Conservation (phyloP, 2,113 vertebrate genomes). For the Rhadina sibilatrix region DNA sequence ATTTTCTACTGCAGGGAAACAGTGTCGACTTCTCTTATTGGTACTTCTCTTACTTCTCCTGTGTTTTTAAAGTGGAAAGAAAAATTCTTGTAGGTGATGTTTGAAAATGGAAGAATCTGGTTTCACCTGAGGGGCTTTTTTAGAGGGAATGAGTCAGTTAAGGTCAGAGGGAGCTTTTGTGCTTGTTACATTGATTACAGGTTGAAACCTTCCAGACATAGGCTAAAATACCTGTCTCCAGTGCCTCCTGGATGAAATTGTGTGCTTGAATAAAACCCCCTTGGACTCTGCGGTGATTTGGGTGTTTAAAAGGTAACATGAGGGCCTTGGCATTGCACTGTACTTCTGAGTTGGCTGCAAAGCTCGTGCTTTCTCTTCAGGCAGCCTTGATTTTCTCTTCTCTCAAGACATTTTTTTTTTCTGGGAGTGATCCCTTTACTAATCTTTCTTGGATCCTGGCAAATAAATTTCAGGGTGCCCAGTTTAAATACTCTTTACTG, state of each 20-base stretch:
- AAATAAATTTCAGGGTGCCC: neutral
- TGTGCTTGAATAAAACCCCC: neutral
- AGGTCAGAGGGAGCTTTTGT: neutral
- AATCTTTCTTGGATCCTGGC: neutral
- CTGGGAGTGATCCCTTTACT: neutral
- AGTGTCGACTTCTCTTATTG: neutral
- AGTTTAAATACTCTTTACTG: slow-evolving; percentile 23
- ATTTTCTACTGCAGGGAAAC: neutral
- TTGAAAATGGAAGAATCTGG: neutral
- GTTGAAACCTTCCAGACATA: neutral
- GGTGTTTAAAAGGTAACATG: neutral
- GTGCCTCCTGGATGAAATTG: neutral
- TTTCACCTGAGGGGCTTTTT: neutral
- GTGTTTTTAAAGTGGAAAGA: neutral
- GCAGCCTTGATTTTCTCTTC: slow-evolving; percentile 10
- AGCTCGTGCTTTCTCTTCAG: slow-evolving; percentile 11
- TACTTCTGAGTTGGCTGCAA: neutral
- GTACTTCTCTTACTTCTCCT: neutral
- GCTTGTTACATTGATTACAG: neutral
- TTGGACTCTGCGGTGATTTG: neutral
- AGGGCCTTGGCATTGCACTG: neutral
- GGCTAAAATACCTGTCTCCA: neutral
- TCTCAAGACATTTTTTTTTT: slow-evolving; percentile 9
- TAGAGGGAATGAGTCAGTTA: neutral
- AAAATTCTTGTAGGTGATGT: neutral